Percentiles rank a stretch among this genome's conserved stretches.
phyloP scores from a whole-genome alignment of 2,797 vertebrate species.

The Enteromius thamalakanensis region DNA sequence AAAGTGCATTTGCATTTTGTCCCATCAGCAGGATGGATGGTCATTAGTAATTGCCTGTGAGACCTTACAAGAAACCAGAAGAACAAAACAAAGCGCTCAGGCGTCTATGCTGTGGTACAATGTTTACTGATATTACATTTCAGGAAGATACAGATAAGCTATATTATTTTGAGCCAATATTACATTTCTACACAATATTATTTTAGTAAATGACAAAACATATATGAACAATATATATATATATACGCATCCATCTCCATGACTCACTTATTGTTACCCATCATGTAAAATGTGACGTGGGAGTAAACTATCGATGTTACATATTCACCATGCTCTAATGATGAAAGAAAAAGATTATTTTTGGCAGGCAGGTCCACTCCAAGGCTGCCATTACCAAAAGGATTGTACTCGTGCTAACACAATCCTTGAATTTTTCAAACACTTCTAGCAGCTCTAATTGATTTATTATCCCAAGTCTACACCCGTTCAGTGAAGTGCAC shows the following conservation, averaged over 20 bases:
- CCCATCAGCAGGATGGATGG: slow-evolving; percentile 66
- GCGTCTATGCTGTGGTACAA: neutral
- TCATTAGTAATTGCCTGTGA: slow-evolving; percentile 66
- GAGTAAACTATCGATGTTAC: slow-evolving; percentile 42
- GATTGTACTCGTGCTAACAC: neutral
- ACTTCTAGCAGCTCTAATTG: slow-evolving; percentile 5
- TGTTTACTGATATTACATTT: neutral
- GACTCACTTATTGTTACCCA: slow-evolving; percentile 32
- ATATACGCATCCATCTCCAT: neutral
- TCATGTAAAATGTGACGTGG: slow-evolving; percentile 35
- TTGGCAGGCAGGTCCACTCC: slow-evolving; percentile 41
- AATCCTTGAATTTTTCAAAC: slow-evolving; percentile 10
- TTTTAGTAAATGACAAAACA: neutral
- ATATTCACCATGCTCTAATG: slow-evolving; percentile 33
- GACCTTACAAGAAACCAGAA: slow-evolving; percentile 32
- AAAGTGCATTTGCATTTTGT: slow-evolving; percentile 64
- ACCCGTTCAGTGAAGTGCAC: slow-evolving; percentile 3
- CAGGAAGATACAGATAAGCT: neutral
- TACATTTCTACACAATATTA: neutral
- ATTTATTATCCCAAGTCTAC: slow-evolving; percentile 6
- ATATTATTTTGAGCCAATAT: neutral
- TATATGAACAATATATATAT: neutral
- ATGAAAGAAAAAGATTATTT: slow-evolving; percentile 38
- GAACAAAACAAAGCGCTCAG: slow-evolving; percentile 37
- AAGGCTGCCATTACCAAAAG: slow-evolving; percentile 14